Percentiles rank a stretch among this genome's conserved stretches.
Evolutionary conservation across 2,797 vertebrate species (phyloP).

Genomic region (Rhinichthys osculus): DNA sequence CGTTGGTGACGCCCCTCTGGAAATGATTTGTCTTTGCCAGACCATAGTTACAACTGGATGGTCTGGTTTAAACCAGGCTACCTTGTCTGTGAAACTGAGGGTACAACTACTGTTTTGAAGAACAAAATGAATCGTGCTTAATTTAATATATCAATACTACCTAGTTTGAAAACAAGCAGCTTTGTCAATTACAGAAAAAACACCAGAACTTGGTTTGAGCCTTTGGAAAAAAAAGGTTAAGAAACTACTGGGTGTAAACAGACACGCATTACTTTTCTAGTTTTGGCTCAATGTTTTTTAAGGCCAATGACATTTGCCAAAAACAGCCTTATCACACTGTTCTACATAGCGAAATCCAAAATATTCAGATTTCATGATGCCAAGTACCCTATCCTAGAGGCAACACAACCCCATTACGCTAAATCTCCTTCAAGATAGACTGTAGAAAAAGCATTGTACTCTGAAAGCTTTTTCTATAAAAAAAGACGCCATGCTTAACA

Average conservation of each 20-base stretch:
- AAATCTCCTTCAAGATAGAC: conserved; percentile 2
- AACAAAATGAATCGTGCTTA: not conserved
- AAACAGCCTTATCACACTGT: not conserved
- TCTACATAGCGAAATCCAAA: not conserved
- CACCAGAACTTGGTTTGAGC: no score
- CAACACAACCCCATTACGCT: not conserved
- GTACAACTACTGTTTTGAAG: not conserved
- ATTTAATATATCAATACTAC: not conserved
- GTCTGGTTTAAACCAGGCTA: no score
- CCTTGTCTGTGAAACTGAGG: not conserved
- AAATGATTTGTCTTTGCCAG: no score
- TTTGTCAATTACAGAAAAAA: not conserved
- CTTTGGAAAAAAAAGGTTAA: not conserved
- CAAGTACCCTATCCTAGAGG: not conserved
- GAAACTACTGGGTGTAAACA: not conserved
- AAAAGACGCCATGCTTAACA: not conserved
- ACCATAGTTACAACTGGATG: no score
- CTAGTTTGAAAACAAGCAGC: not conserved
- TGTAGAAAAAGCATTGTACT: not conserved
- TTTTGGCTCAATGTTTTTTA: not conserved
- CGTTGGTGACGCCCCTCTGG: no score
- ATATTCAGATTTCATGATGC: not conserved
- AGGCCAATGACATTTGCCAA: not conserved
- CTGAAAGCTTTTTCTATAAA: not conserved
- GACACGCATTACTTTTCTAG: not conserved